Evolutionary conservation across 2,888 invertebrate genomes (phyloP), one percentile per base, ranked within the genome.

Genomic region (Antheraea assamensis): DNA sequence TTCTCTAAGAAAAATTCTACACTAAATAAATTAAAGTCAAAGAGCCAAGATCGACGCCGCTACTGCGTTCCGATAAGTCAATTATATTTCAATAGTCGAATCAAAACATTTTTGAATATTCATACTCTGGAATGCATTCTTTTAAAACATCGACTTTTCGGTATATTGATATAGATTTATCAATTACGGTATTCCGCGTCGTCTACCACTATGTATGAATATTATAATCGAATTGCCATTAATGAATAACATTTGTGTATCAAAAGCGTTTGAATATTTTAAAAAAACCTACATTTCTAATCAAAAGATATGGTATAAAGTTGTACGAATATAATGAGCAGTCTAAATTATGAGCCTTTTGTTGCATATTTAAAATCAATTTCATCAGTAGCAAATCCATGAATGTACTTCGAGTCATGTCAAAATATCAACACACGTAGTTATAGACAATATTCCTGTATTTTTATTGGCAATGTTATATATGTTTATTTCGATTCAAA

Each of bases 51-150:
- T 75, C 70, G 71, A 79, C 78, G 78, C 75, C 79, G 83, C 84
- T 79, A 72, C 35, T 71, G 74, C 68, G 66, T 71, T 35, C 30
- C 71, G 52, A 71, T 64, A 74, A 52, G 66, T 71, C 72, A 49
- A 70, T 52, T 42, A 64, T 64, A 35, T n/a, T 64, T 30, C 15
- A 21, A 68, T 35, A 68, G 19, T 35, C 61, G 10, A 68, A 35
- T 10, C 35, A n/a, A 35, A 66, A 66, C 3, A 66, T 35, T 35
- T 35, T 35, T 64, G n/a, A 35, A 68, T 30, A 47, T 58, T 70
- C 58, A 74, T 64, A 71, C 74, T 87, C 83, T 91, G 92, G 92
- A 92, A 92, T 92, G 92, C 92, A 91, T 90, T 87, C 31, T 74
- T 52, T 74, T 55, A 71, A 66, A 66, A 66, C 31, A 30, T 31